These are phyloP conservation scores for Macaria liturata DNA, from an alignment of 2,888 invertebrate species.

Conservation along the genomic window DNA sequence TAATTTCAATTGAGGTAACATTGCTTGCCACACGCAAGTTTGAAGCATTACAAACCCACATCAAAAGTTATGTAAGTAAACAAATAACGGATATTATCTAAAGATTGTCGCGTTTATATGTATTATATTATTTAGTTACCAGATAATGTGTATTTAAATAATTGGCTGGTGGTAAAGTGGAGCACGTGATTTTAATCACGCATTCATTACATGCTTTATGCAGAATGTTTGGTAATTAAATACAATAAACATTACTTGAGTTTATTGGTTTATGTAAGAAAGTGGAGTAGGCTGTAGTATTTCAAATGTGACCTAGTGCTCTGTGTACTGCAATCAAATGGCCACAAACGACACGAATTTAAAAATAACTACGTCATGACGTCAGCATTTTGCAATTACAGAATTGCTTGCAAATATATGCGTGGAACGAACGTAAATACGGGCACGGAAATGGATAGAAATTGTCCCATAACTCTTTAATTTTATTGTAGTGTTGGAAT, in stretches of 20 bases:
- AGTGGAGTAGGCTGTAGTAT: no score
- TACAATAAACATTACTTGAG: background rate
- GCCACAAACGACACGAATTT: no score
- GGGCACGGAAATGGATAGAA: no score
- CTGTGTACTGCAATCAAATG: no score
- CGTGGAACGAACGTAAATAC: no score
- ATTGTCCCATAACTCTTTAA: no score
- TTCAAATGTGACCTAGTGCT: no score
- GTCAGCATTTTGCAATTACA: no score
- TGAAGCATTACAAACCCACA: conserved; percentile 4
- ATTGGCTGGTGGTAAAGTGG: conserved; percentile 8
- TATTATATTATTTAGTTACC: conserved; percentile 6
- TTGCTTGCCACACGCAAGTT: conserved; percentile 10
- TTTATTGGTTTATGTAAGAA: no score
- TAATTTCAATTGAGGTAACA: conserved; percentile 12
- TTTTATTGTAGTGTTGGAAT: no score
- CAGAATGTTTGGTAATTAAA: background rate
- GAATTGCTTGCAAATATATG: no score
- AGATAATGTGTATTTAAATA: conserved; percentile 13
- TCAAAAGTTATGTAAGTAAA: conserved; percentile 2
- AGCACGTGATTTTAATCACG: conserved; percentile 16
- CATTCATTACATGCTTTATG: conserved; percentile 3
- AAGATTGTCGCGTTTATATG: conserved; percentile 4
- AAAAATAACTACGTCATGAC: no score
- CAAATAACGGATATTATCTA: conserved; percentile 4